phyloP scores from a whole-genome alignment of 2,888 invertebrate species.

The Tiliacea aurago region DNA sequence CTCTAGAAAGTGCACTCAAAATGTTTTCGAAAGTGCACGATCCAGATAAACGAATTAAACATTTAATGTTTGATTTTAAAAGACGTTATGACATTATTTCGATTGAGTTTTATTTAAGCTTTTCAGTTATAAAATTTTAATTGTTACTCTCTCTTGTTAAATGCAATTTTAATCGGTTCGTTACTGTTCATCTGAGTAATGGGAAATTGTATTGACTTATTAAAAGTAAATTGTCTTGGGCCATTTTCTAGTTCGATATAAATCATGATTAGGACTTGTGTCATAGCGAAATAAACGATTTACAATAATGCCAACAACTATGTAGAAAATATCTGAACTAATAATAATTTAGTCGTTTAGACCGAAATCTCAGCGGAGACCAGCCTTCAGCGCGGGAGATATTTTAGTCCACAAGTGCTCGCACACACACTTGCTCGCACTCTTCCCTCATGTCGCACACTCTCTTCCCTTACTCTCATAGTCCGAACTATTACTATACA shows the following conservation, averaged over 20 bases:
- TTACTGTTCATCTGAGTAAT: constrained; percentile 25
- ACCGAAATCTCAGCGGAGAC: no score
- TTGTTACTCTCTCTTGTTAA: constrained; percentile 50
- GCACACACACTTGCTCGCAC: no score
- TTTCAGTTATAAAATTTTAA: constrained; percentile 47
- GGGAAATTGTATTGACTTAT: constrained; percentile 7
- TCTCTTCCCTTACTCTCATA: no score
- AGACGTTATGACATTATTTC: constrained; percentile 40
- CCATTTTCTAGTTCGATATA: background rate
- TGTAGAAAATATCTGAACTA: background rate
- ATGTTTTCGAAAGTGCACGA: constrained; percentile 72
- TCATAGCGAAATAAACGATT: background rate
- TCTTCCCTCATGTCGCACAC: no score
- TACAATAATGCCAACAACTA: background rate
- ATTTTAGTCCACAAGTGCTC: no score
- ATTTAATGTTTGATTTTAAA: constrained; percentile 69
- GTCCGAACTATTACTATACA: no score
- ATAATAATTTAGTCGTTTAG: no score
- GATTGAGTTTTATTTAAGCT: constrained; percentile 35
- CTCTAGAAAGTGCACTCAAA: constrained; percentile 71
- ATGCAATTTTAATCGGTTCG: constrained; percentile 38
- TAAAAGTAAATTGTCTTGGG: background rate
- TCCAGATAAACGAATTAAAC: constrained; percentile 59
- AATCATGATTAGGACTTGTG: background rate
- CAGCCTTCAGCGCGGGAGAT: no score